A percentile compares a stretch with the other conserved stretches of the same genome.
phyloP scores from a whole-genome alignment of 2,888 invertebrate genomes.

The Fragum whitleyi region DNA sequence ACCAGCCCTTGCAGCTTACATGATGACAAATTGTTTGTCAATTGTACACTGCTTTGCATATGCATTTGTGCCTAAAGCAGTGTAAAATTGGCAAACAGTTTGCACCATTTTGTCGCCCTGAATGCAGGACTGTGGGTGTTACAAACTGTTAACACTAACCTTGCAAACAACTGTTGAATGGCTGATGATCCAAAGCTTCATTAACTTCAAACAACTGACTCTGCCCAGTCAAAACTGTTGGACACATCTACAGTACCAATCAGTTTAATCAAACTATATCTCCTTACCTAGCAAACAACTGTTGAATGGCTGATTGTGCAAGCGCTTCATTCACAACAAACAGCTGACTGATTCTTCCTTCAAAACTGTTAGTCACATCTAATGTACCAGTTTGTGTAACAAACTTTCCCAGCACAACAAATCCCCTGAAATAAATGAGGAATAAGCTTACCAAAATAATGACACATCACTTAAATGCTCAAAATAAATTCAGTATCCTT shows the following conservation, averaged over 20 bases:
- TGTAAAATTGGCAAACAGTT: no score
- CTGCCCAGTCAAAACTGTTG: conserved; percentile 51
- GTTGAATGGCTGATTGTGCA: not conserved
- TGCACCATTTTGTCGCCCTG: no score
- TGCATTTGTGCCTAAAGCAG: no score
- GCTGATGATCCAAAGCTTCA: not conserved
- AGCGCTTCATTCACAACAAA: conserved; percentile 21
- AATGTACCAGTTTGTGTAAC: conserved; percentile 21
- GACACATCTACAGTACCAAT: not conserved
- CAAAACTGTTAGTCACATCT: conserved; percentile 29
- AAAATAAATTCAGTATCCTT: no score
- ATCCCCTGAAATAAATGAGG: conserved; percentile 47
- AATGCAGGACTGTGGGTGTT: no score
- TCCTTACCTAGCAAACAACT: not conserved
- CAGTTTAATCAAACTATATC: no score
- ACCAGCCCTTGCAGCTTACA: no score
- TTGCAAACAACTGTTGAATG: not conserved
- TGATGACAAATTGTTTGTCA: no score
- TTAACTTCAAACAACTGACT: conserved; percentile 32
- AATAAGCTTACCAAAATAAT: no score
- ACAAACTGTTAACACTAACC: no score
- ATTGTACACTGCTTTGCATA: no score
- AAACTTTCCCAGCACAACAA: conserved; percentile 54
- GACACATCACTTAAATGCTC: no score
- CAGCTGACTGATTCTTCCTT: conserved; percentile 44